These are phyloP conservation scores for Otocyon megalotis DNA, from an alignment of 2,113 vertebrate species.

Conservation along the genomic window DNA sequence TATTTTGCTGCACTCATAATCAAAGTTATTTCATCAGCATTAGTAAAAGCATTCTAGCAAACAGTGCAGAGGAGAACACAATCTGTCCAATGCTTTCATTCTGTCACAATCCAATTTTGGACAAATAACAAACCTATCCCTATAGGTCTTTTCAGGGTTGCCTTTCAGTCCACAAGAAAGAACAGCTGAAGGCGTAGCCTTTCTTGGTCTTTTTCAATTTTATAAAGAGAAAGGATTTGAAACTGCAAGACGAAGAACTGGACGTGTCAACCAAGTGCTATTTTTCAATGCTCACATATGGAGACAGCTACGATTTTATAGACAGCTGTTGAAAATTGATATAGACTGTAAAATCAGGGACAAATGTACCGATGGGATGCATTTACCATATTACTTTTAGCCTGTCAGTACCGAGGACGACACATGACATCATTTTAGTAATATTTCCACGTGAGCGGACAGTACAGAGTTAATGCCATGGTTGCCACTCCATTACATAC, in stretches of 20 bases:
- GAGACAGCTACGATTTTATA: slow-evolving; percentile 61
- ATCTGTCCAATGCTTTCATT: background rate
- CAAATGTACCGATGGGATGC: slow-evolving; percentile 57
- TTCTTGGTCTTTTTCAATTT: slow-evolving; percentile 38
- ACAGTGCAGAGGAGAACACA: background rate
- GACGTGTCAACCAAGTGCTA: slow-evolving; percentile 24
- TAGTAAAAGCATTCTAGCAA: slow-evolving; percentile 52
- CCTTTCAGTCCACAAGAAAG: slow-evolving; percentile 40
- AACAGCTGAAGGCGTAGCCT: background rate
- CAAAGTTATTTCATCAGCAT: slow-evolving; percentile 36
- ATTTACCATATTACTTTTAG: slow-evolving; percentile 87
- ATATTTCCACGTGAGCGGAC: slow-evolving; percentile 76
- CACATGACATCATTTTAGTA: slow-evolving; percentile 80
- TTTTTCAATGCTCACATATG: slow-evolving; percentile 59
- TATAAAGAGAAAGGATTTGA: slow-evolving; percentile 64
- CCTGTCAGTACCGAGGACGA: slow-evolving; percentile 80
- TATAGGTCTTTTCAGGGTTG: background rate
- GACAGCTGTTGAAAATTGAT: background rate
- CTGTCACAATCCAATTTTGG: slow-evolving; percentile 2
- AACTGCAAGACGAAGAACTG: slow-evolving; percentile 35
- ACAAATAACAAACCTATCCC: background rate
- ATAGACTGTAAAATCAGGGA: slow-evolving; percentile 70
- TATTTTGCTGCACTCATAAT: slow-evolving; percentile 44
- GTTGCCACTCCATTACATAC: slow-evolving; percentile 71
- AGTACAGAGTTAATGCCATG: slow-evolving; percentile 76